Evolutionary conservation across 2,113 vertebrate genomes (phyloP).

Genomic region (Elephantulus edwardii): DNA sequence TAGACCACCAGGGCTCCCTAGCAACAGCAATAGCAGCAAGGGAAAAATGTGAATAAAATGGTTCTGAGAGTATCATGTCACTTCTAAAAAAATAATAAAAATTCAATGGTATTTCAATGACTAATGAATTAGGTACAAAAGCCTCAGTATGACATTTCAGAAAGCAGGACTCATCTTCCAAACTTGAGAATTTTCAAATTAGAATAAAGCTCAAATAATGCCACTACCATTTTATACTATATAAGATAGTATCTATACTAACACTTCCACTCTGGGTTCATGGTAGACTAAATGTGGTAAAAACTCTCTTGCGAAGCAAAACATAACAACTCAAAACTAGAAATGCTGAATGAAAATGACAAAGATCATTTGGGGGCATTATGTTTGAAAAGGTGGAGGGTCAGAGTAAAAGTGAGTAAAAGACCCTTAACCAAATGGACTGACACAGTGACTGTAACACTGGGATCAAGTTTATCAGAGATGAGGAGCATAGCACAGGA

Average conservation of each 20-base stretch:
- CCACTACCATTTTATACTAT: not conserved
- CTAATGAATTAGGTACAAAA: constrained; percentile 25
- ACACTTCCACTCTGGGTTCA: constrained; percentile 15
- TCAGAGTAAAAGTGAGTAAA: too few species aligned
- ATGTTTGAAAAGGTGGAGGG: too few species aligned
- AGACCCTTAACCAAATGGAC: too few species aligned
- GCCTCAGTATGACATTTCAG: not conserved
- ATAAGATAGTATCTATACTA: not conserved
- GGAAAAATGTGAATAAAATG: not conserved
- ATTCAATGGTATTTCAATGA: not conserved
- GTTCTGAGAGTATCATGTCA: not conserved
- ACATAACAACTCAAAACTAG: not conserved
- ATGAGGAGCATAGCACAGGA: too few species aligned
- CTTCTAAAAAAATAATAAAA: constrained; percentile 4
- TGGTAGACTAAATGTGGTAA: not conserved
- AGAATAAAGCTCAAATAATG: not conserved
- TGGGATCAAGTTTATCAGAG: too few species aligned
- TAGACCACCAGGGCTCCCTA: too few species aligned
- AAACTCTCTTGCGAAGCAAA: not conserved
- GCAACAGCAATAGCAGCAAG: not conserved
- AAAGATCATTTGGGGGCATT: not conserved
- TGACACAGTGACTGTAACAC: too few species aligned
- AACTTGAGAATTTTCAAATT: constrained; percentile 13
- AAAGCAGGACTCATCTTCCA: not conserved
- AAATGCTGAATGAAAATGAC: constrained; percentile 25